Percentiles rank a stretch among this genome's conserved stretches.
Conservation (phyloP, 92 coral and sea anemone genomes). For the Actinernus sp. region DNA sequence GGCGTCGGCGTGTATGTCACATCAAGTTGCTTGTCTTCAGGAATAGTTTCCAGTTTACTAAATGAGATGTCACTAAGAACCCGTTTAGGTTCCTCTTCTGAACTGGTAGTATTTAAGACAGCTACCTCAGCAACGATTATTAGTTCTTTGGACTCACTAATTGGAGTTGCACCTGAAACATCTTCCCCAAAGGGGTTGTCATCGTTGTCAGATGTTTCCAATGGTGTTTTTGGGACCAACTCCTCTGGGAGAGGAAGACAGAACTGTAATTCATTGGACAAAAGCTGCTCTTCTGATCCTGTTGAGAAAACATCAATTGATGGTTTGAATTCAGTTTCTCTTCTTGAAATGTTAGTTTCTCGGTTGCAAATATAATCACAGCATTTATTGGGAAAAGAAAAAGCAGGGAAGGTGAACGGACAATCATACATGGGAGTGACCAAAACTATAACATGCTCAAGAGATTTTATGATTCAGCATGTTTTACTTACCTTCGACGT, state of each 20-base stretch:
- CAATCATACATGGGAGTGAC: too few relatives aligned
- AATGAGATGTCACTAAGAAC: constrained; percentile 10
- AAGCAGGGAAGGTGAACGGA: too few relatives aligned
- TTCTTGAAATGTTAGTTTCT: too few relatives aligned
- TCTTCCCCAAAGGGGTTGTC: neutral
- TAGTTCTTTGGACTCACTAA: constrained; percentile 32
- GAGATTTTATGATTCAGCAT: too few relatives aligned
- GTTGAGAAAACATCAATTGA: too few relatives aligned
- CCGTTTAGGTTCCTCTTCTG: neutral
- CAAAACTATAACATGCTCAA: too few relatives aligned
- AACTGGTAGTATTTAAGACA: neutral
- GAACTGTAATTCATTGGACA: constrained; percentile 83
- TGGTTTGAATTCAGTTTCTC: too few relatives aligned
- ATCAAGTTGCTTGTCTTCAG: constrained; percentile 60
- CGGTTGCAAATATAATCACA: too few relatives aligned
- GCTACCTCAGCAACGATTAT: constrained; percentile 62
- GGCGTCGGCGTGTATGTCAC: constrained; percentile 2
- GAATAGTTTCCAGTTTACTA: constrained; percentile 68
- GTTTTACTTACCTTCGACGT: neutral
- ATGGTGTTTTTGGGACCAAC: constrained; percentile 14
- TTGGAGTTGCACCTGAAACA: neutral
- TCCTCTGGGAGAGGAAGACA: constrained; percentile 72
- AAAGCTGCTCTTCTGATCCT: constrained; percentile 54
- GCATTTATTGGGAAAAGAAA: too few relatives aligned
- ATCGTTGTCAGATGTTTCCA: neutral